Evolutionary conservation across 2,888 invertebrate genomes (phyloP), one percentile per base, ranked within the genome.

Genomic region (Halictus ligatus): DNA sequence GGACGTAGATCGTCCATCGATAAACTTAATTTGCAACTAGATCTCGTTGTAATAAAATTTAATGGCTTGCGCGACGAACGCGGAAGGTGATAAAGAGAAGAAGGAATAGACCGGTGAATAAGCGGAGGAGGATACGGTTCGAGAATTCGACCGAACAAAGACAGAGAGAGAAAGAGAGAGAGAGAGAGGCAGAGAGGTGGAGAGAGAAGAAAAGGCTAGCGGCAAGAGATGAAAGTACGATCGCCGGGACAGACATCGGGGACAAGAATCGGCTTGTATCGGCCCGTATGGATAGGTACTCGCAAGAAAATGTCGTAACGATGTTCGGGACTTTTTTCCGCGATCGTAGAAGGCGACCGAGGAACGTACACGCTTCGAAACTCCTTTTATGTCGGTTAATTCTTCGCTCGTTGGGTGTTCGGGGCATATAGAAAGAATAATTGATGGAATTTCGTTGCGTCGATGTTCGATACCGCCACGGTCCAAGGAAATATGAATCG

Each of bases 201-300:
- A 13, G 25, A 35, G 75, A 35, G 29, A 25, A 60, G 77, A 67
- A 80, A 82, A 40, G 84, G 81, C 80, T 67, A 75, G 81, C 83
- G 80, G 82, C 73, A 78, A 81, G 79, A 83, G 87, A 89, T 85
- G 88, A 86, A 89, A 87, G 91, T 89, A 88, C 86, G 84, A 85
- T 88, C 76, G 86, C 85, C 78, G 64, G 85, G 86, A 87, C 71
- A 71, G 71, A 71, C 80, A 80, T 83, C 75, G 80, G 80, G 83
- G 88, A 90, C 91, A 86, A 85, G 81, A 85, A 90, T 89, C 89
- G 86, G 85, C 87, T 81, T 89, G 88, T 85, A 85, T 79, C 86
- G 67, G 73, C 40, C 69, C 80, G 78, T 78, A 82, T 40, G 84
- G 86, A 77, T 85, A 88, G 84, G 83, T 87, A 84, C 84, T 76